Conservation (phyloP, 2,797 vertebrate species). For the Amblyopsis hoosieri region DNA sequence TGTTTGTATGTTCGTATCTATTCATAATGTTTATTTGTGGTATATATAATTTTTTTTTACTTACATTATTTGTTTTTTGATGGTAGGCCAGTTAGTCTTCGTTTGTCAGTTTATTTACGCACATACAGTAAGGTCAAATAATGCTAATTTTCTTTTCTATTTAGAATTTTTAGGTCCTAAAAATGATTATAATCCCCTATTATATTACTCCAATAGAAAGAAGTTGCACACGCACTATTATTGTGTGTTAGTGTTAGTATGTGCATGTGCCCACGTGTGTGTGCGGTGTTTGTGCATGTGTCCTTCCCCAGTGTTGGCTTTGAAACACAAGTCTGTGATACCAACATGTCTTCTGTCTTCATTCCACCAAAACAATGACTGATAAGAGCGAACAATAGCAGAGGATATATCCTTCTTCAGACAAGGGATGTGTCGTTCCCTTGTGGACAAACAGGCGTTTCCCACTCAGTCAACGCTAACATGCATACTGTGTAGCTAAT, state of each 20-base stretch:
- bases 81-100: too few species aligned
- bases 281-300: conserved; percentile 21
- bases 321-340: conserved; percentile 61
- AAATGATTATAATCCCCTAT: too few species aligned
- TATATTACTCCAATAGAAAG: too few species aligned
- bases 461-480: conserved; percentile 43
- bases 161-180: too few species aligned
- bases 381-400: conserved; percentile 60
- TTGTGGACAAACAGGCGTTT: conserved; percentile 67
- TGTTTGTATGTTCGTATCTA: too few species aligned
- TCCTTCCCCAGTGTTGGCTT: conserved; percentile 52
- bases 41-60: too few species aligned
- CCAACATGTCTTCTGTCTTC: conserved; percentile 47
- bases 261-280: not conserved
- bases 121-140: not conserved
- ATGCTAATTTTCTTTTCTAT: not conserved
- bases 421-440: conserved; percentile 32
- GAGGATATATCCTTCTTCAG: conserved; percentile 64
- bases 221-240: not conserved
- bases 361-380: conserved; percentile 59
- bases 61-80: too few species aligned
- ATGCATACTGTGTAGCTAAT: conserved; percentile 36
- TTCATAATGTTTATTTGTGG: too few species aligned
- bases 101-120: too few species aligned
- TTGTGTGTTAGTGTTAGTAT: not conserved